These are phyloP conservation scores for Colostygia pectinataria DNA, from an alignment of 2,888 invertebrate genomes.

Conservation along the genomic window DNA sequence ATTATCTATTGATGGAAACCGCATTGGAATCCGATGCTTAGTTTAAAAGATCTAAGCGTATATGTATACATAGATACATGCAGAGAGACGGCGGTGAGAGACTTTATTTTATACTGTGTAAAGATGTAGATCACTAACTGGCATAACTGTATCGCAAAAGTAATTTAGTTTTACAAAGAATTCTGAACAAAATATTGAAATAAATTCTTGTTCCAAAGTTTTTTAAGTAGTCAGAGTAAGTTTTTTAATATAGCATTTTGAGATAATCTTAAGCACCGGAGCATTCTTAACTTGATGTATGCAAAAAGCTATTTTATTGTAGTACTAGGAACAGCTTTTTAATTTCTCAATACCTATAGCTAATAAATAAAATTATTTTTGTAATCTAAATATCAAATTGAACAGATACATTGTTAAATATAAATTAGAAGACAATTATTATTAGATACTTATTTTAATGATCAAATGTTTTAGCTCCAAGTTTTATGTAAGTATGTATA, in stretches of 20 bases:
- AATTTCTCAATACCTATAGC: slow-evolving; percentile 47
- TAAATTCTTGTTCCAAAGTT: too few species aligned
- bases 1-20: too few species aligned
- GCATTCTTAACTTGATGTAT: slow-evolving; percentile 14
- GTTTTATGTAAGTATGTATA: slow-evolving; percentile 76
- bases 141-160: too few species aligned
- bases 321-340: slow-evolving; percentile 37
- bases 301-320: slow-evolving; percentile 26
- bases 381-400: slow-evolving; percentile 59
- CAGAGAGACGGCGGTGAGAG: too few species aligned
- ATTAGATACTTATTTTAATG: slow-evolving; percentile 67
- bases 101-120: too few species aligned
- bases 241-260: neutral
- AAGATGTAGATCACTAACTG: too few species aligned
- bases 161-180: too few species aligned
- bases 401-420: slow-evolving; percentile 58
- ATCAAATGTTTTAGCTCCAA: slow-evolving; percentile 76
- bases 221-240: too few species aligned
- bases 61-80: too few species aligned
- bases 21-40: too few species aligned
- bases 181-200: too few species aligned
- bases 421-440: slow-evolving; percentile 54
- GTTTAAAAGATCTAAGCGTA: too few species aligned
- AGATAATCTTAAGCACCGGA: neutral
- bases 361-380: slow-evolving; percentile 68